Percentiles rank a stretch among this genome's conserved stretches.
These are phyloP conservation scores for Schizotus pectinicornis DNA, from an alignment of 2,888 invertebrate genomes.

Conservation along the genomic window DNA sequence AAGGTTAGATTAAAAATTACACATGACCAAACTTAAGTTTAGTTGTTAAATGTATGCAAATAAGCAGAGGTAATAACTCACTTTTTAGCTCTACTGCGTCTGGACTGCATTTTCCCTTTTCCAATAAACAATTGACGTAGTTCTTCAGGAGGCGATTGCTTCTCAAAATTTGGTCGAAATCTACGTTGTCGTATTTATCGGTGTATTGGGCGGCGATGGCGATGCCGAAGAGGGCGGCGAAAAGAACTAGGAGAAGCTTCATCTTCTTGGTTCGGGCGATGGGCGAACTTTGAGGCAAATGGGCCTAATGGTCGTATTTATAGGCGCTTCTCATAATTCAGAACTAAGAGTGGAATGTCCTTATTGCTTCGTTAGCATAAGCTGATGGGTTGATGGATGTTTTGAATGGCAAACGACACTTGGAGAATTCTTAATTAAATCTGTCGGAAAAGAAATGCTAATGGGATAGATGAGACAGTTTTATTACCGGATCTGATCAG, in stretches of 20 bases:
- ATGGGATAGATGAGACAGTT: too few relatives aligned
- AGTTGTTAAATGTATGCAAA: too few relatives aligned
- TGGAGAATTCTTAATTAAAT: too few relatives aligned
- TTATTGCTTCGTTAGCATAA: slow-evolving; percentile 3
- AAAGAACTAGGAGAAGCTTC: not conserved
- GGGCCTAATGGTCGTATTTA: not conserved
- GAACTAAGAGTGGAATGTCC: slow-evolving; percentile 5
- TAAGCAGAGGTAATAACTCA: too few relatives aligned
- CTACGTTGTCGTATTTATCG: slow-evolving; percentile 66
- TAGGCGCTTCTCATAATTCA: not conserved
- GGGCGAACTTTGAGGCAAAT: not conserved
- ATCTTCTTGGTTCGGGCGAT: not conserved
- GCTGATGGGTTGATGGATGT: not conserved
- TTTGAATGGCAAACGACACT: not conserved
- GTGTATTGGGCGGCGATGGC: slow-evolving; percentile 57
- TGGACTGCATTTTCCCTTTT: slow-evolving; percentile 66
- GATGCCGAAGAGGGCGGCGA: not conserved
- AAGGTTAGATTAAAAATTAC: not conserved
- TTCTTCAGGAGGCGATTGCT: slow-evolving; percentile 67
- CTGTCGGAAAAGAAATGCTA: too few relatives aligned
- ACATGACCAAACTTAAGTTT: not conserved
- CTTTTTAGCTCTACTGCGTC: slow-evolving; percentile 65
- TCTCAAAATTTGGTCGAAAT: slow-evolving; percentile 67
- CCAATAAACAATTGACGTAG: slow-evolving; percentile 69
- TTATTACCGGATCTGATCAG: too few relatives aligned